Conservation (phyloP, 1,140 invertebrate species). For the Drosophila tropicalis region DNA sequence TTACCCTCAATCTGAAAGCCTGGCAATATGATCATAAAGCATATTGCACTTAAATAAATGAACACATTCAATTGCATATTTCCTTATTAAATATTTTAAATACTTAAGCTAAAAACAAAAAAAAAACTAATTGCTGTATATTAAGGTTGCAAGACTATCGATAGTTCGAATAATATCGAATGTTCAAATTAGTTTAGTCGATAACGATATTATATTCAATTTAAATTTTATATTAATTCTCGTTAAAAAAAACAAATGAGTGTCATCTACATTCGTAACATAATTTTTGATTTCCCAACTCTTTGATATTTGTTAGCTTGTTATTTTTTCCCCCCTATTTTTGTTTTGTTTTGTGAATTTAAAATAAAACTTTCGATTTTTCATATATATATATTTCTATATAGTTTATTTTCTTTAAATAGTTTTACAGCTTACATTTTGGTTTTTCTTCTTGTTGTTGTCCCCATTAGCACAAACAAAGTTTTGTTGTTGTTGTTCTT, state of each 20-base stretch:
- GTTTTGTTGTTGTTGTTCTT: conserved; percentile 22
- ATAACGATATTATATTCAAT: neutral
- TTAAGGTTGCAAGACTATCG: neutral
- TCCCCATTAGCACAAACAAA: conserved; percentile 14
- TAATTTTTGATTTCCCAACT: too few relatives aligned
- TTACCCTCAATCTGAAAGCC: conserved; percentile 4
- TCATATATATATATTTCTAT: conserved; percentile 32
- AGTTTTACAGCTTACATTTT: conserved; percentile 64
- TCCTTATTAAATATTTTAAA: conserved; percentile 1
- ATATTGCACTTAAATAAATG: neutral
- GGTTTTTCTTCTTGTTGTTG: conserved; percentile 10
- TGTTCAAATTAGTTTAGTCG: neutral
- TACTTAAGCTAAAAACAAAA: conserved; percentile 8
- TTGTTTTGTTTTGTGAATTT: conserved; percentile 45
- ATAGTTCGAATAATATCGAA: neutral
- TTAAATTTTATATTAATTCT: neutral
- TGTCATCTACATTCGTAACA: too few relatives aligned
- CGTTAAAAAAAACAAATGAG: too few relatives aligned
- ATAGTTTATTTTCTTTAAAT: conserved; percentile 68
- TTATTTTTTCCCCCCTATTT: too few relatives aligned
- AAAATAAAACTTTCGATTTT: too few relatives aligned
- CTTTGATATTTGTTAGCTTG: too few relatives aligned
- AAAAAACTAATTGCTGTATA: neutral
- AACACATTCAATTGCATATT: neutral
- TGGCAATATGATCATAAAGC: neutral